Percentiles rank a stretch among this genome's conserved stretches.
Conservation (phyloP, 2,113 vertebrate species). For the Cricetomys ansorgei region DNA sequence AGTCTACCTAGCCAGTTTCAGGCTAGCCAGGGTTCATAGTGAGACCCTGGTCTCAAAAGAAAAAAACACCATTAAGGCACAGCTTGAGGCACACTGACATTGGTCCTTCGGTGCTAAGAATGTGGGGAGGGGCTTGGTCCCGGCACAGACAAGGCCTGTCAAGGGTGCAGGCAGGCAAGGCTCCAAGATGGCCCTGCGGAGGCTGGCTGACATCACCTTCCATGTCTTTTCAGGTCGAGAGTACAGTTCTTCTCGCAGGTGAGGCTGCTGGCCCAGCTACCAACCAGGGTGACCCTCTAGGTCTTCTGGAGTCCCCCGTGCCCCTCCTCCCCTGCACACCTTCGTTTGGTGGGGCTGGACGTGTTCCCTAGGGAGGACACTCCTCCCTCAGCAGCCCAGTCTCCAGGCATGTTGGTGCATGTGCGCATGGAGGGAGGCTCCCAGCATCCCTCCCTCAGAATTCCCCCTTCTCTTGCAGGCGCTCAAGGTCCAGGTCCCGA, state of each 20-base stretch:
- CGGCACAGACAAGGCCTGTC: neutral
- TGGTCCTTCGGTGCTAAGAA: neutral
- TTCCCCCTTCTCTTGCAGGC: constrained; percentile 67
- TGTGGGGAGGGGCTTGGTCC: no score
- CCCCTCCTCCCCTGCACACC: fast-evolving
- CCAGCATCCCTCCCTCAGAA: neutral
- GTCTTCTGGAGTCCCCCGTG: neutral
- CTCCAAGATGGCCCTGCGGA: neutral
- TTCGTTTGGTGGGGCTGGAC: neutral
- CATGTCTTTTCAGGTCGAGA: constrained; percentile 82
- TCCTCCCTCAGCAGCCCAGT: neutral
- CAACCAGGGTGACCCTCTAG: neutral
- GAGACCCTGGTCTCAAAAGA: neutral
- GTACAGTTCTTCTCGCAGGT: constrained; percentile 86
- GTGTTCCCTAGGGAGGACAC: neutral
- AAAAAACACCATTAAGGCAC: neutral
- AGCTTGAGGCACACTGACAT: neutral
- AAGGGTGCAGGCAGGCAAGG: neutral
- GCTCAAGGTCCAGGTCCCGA: constrained; percentile 83
- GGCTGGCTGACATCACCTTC: neutral
- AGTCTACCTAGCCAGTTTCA: neutral
- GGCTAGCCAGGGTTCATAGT: neutral
- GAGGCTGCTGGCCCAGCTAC: neutral
- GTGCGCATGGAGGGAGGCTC: neutral
- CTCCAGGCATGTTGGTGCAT: neutral